phyloP scores from a whole-genome alignment of 2,888 invertebrate genomes.

The Cataglyphis livida region DNA sequence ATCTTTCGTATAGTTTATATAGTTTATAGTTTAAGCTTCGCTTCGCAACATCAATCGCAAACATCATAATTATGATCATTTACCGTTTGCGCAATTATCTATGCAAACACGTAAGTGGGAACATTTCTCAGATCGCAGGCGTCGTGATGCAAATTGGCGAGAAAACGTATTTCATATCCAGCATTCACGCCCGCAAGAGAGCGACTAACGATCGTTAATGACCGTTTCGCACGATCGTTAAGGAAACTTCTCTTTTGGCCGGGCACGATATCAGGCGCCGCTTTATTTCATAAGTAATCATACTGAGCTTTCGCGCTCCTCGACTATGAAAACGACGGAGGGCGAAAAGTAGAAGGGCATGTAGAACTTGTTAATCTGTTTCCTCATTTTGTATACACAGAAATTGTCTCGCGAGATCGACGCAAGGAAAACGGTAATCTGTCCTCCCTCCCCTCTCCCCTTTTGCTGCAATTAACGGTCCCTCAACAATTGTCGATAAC shows the following conservation, averaged over 20 bases:
- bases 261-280: constrained; percentile 56
- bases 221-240: constrained; percentile 70
- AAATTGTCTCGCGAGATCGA: constrained; percentile 19
- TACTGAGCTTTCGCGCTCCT: constrained; percentile 66
- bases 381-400: constrained; percentile 35
- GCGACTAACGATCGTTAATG: constrained; percentile 69
- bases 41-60: constrained; percentile 27
- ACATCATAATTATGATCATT: constrained; percentile 31
- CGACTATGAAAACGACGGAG: constrained; percentile 62
- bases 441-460: background rate
- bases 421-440: background rate
- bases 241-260: constrained; percentile 59
- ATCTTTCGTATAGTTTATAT: background rate
- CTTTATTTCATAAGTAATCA: constrained; percentile 68
- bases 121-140: constrained; percentile 19
- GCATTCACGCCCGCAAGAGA: constrained; percentile 20
- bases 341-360: background rate
- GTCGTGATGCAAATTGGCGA: constrained; percentile 28
- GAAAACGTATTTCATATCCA: constrained; percentile 6
- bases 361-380: constrained; percentile 51
- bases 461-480: constrained; percentile 57
- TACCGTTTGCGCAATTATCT: constrained; percentile 22
- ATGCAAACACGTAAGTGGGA: constrained; percentile 20
- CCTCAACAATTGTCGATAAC: constrained; percentile 42
- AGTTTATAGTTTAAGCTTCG: background rate